phyloP scores from a whole-genome alignment of 2,113 vertebrate genomes.

The Anoplopoma fimbria region DNA sequence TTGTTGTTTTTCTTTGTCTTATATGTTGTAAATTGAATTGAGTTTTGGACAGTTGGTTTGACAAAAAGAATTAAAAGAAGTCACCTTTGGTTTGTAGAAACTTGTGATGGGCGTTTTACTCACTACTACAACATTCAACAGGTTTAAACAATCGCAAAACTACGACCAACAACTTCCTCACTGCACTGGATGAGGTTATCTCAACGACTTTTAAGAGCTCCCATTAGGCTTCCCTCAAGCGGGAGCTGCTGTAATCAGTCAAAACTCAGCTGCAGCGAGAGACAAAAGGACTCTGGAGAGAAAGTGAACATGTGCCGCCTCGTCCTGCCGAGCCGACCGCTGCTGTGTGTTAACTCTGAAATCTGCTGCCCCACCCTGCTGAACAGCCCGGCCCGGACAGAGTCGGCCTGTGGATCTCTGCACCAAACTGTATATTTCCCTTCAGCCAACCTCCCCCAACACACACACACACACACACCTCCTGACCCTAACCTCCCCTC shows the following conservation, averaged over 20 bases:
- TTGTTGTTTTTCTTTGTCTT: neutral
- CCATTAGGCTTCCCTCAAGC: slow-evolving; percentile 19
- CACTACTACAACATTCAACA: neutral
- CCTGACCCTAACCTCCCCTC: slow-evolving; percentile 63
- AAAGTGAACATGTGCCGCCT: slow-evolving; percentile 52
- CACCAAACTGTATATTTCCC: slow-evolving; percentile 31
- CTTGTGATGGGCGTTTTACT: neutral
- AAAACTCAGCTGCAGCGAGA: slow-evolving; percentile 37
- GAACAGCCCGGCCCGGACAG: slow-evolving; percentile 26
- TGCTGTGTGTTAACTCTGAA: slow-evolving; percentile 44
- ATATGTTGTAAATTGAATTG: neutral
- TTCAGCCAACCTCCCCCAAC: slow-evolving; percentile 28
- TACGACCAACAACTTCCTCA: neutral
- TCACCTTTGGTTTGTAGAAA: neutral
- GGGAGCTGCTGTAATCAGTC: slow-evolving; percentile 48
- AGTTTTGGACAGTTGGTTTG: neutral
- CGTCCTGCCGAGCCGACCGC: slow-evolving; percentile 30
- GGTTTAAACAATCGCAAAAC: neutral
- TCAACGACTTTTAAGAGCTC: neutral
- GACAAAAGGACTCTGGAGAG: slow-evolving; percentile 34
- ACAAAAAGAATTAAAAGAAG: neutral
- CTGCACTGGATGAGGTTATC: slow-evolving; percentile 33
- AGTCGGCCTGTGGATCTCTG: slow-evolving; percentile 25
- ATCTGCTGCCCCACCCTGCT: slow-evolving; percentile 66
- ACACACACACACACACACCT: slow-evolving; percentile 56